Evolutionary conservation across 1,140 invertebrate species (phyloP).

Genomic region (Mactra quadrangularis): DNA sequence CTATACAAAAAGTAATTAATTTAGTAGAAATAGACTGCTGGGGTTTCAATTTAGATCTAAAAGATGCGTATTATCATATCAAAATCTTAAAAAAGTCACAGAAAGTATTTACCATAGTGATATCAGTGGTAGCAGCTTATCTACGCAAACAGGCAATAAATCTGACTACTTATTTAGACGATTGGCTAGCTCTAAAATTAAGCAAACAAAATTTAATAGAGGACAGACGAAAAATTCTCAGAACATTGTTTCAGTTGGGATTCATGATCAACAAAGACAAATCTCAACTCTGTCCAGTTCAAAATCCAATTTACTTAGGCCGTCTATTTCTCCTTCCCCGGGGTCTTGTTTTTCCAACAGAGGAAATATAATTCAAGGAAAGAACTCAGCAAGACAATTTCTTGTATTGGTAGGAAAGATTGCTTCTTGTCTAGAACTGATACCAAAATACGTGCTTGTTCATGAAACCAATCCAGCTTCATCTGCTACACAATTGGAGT

Average conservation of each 20-base stretch:
- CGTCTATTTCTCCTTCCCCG: background rate
- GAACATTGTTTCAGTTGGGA: no score
- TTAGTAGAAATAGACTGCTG: background rate
- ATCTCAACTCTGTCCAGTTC: no score
- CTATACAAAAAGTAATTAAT: background rate
- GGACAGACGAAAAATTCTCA: no score
- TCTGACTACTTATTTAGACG: no score
- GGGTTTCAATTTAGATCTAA: no score
- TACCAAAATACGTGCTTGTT: slow-evolving; percentile 45
- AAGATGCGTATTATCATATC: no score
- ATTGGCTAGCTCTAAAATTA: no score
- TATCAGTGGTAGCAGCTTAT: no score
- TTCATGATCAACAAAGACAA: no score
- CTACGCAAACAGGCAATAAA: no score
- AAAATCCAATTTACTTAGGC: slow-evolving; percentile 24
- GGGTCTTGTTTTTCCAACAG: slow-evolving; percentile 2
- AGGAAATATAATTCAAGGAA: background rate
- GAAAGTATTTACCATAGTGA: background rate
- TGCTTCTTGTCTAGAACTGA: slow-evolving; percentile 22
- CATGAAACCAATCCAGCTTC: slow-evolving; percentile 51
- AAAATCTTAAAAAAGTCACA: background rate
- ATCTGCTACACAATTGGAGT: slow-evolving; percentile 38
- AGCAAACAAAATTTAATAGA: no score
- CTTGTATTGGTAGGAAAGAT: slow-evolving; percentile 33
- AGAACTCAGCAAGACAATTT: no score